phyloP scores from a whole-genome alignment of 2,888 invertebrate species.

The Luperina testacea region DNA sequence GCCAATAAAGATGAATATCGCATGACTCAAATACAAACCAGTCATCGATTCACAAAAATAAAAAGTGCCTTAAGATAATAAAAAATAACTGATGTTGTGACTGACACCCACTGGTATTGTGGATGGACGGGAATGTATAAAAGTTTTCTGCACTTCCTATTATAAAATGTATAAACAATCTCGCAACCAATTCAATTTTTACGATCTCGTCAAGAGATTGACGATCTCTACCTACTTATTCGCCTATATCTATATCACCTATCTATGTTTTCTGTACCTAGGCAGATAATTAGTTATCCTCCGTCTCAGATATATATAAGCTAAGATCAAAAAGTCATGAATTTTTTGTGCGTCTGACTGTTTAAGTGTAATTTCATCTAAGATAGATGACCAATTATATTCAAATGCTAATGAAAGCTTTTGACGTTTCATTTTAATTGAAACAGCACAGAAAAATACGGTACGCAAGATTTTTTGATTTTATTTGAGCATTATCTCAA shows the following conservation, averaged over 20 bases:
- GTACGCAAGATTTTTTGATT: slow-evolving; percentile 7
- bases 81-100: slow-evolving; percentile 74
- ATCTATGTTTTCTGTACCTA: slow-evolving; percentile 46
- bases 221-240: slow-evolving; percentile 45
- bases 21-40: slow-evolving; percentile 76
- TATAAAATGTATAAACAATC: slow-evolving; percentile 58
- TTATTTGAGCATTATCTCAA: slow-evolving; percentile 39
- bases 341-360: slow-evolving; percentile 58
- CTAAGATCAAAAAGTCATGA: slow-evolving; percentile 57
- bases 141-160: slow-evolving; percentile 64
- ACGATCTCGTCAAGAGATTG: slow-evolving; percentile 56
- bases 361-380: slow-evolving; percentile 46
- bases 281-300: slow-evolving; percentile 54
- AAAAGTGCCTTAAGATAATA: slow-evolving; percentile 73
- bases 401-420: slow-evolving; percentile 44
- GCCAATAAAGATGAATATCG: slow-evolving; percentile 70
- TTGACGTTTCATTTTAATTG: slow-evolving; percentile 32
- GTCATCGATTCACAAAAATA: slow-evolving; percentile 75
- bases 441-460: slow-evolving; percentile 31
- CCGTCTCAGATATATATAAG: slow-evolving; percentile 44
- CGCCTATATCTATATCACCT: background rate
- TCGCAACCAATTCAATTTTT: slow-evolving; percentile 43
- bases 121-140: slow-evolving; percentile 57
- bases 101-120: slow-evolving; percentile 71
- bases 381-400: slow-evolving; percentile 54